Percentiles rank a stretch among this genome's conserved stretches.
Evolutionary conservation across 2,888 invertebrate genomes (phyloP).

Genomic region (Anagyrus pseudococci): DNA sequence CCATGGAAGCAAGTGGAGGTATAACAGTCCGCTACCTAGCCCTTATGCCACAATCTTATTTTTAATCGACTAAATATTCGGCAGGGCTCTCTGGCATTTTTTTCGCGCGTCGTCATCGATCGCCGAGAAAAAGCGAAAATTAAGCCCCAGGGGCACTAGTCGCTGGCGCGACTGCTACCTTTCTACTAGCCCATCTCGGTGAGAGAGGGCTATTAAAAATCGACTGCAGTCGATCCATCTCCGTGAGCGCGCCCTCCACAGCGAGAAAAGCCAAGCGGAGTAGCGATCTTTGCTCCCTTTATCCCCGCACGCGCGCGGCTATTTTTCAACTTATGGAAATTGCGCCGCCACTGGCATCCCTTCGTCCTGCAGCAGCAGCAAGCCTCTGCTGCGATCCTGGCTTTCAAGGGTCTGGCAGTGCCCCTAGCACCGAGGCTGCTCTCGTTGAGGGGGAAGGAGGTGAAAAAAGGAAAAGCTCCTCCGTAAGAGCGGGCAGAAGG

Average conservation of each 20-base stretch:
- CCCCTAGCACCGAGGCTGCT: background rate
- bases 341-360: slow-evolving; percentile 29
- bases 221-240: slow-evolving; percentile 24
- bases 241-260: no score
- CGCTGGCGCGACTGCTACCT: no score
- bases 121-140: no score
- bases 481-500: slow-evolving; percentile 14
- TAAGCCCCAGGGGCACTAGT: no score
- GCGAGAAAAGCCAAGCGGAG: slow-evolving; percentile 3
- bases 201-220: slow-evolving; percentile 33
- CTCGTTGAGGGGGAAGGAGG: slow-evolving; percentile 5
- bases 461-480: slow-evolving; percentile 10
- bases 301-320: slow-evolving; percentile 43
- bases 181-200: no score
- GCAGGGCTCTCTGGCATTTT: no score
- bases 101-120: no score
- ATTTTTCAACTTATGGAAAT: slow-evolving; percentile 59
- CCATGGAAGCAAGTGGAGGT: no score
- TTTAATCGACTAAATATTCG: no score
- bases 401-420: background rate
- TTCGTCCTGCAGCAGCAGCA: background rate
- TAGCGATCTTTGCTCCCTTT: slow-evolving; percentile 56
- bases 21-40: no score
- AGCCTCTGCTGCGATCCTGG: no score
- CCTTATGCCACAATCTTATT: no score